Base-by-base conservation (phyloP, 2,888 invertebrate genomes). In the Melanostoma scalare region DNA sequence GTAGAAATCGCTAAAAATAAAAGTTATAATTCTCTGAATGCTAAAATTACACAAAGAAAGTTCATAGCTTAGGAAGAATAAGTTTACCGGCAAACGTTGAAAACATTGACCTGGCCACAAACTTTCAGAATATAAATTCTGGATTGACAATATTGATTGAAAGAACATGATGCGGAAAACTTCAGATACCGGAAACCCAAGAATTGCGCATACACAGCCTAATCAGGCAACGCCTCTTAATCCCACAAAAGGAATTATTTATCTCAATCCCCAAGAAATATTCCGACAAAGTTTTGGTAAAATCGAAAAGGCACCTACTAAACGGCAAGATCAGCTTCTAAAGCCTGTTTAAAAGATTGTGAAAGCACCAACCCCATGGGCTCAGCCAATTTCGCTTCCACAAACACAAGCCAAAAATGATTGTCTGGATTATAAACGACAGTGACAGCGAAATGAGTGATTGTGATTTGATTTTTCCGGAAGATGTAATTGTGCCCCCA, bases 251-350 rank as follows among this genome's bases (percentile, higher is more conserved):
- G 82, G 82, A 6, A 63, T 82, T 0, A 82, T 82, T 2, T 82
- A 82, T 8, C 82, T 82, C 6, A 82, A 82, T 50, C 82, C 82
- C 0, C 82, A 82, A 53, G 73, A 82, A 53, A 78, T 82, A 44
- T 82, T 82, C 35, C 48, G 46, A 30, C 56, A 73, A 1, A 69
- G 9, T 10, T 65, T 73, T 52, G 44, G n/a, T 35, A 35, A n/a
- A 1, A 10, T 6, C 8, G 44, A 35, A 8, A 69, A 31, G 0
- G 6, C 68, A 3, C 2, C 4, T 0, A 20, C 20, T 20, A 58
- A 42, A 10, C 46, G 31, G 6, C 35, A 53, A 2, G n/a, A 1
- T 6, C 3, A 35, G 0, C 10, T 8, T 8, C 0, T 6, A 1
- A 77, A 65, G 8, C 3, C 56, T 1, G 6, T 8, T 35, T 20